A percentile compares a stretch with the other conserved stretches of the same genome.
Conservation (phyloP, 2,888 invertebrate species). For the Fissipunctia ypsillon region DNA sequence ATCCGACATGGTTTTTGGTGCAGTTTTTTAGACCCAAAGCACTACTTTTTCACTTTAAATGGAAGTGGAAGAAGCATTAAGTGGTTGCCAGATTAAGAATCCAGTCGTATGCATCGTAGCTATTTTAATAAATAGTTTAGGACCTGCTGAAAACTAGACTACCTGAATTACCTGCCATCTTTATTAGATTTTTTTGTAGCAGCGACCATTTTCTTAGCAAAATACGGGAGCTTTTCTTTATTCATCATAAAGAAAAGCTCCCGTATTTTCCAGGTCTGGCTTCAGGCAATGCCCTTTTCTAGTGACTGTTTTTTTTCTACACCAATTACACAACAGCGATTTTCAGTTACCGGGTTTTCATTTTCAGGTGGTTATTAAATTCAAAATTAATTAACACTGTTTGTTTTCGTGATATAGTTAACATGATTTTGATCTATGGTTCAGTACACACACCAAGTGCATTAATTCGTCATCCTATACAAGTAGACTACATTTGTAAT, state of each 20-base stretch:
- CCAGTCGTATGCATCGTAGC: background rate
- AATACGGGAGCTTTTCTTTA: no score
- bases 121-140: background rate
- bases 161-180: background rate
- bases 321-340: background rate
- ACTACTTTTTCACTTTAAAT: background rate
- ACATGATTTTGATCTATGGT: background rate
- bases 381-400: background rate
- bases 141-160: background rate
- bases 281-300: background rate
- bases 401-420: background rate
- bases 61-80: background rate
- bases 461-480: background rate
- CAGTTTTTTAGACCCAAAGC: conserved; percentile 3
- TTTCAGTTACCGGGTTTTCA: background rate
- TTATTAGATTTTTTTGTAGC: background rate
- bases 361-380: background rate
- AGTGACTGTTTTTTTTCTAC: background rate
- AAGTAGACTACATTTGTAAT: conserved; percentile 7
- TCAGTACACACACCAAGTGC: background rate
- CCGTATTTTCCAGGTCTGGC: no score
- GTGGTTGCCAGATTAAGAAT: background rate
- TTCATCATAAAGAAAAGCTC: no score
- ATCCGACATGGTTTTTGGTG: conserved; percentile 41
- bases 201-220: background rate